These are phyloP conservation scores for Pipa parva DNA, from an alignment of 2,113 vertebrate species.

Conservation along the genomic window DNA sequence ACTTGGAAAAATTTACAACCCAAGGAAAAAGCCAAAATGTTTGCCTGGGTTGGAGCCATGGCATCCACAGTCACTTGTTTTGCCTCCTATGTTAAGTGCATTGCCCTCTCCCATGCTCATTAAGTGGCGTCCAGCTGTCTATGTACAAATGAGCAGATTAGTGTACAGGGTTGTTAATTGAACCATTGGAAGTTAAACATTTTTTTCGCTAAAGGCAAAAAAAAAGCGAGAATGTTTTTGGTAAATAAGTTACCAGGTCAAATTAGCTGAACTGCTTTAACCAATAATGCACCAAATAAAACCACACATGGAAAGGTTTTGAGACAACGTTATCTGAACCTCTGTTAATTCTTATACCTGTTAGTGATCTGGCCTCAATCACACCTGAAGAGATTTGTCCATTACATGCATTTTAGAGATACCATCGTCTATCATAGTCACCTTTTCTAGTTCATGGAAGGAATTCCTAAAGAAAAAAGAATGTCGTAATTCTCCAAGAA, in stretches of 20 bases:
- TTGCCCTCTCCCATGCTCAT: neutral
- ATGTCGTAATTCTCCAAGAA: too few relatives aligned
- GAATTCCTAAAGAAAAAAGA: too few relatives aligned
- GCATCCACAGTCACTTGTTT: constrained; percentile 16
- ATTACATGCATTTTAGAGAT: too few relatives aligned
- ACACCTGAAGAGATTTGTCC: too few relatives aligned
- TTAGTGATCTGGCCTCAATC: too few relatives aligned
- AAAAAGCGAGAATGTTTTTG: constrained; percentile 28
- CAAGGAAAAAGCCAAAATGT: neutral
- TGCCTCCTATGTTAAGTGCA: neutral
- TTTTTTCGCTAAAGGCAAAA: constrained; percentile 24
- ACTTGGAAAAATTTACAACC: constrained; percentile 87
- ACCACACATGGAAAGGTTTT: neutral
- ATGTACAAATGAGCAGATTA: constrained; percentile 20
- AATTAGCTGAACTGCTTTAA: neutral
- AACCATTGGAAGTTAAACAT: constrained; percentile 14
- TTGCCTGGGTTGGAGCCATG: neutral
- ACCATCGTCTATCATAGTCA: too few relatives aligned
- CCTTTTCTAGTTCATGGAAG: too few relatives aligned
- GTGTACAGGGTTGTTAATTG: constrained; percentile 18
- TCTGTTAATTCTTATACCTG: neutral
- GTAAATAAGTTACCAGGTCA: constrained; percentile 35
- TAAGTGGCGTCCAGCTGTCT: constrained; percentile 33
- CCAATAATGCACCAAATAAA: neutral
- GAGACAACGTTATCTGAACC: constrained; percentile 3